Conservation (phyloP, 2,888 invertebrate genomes). For the Apodemia mormo region DNA sequence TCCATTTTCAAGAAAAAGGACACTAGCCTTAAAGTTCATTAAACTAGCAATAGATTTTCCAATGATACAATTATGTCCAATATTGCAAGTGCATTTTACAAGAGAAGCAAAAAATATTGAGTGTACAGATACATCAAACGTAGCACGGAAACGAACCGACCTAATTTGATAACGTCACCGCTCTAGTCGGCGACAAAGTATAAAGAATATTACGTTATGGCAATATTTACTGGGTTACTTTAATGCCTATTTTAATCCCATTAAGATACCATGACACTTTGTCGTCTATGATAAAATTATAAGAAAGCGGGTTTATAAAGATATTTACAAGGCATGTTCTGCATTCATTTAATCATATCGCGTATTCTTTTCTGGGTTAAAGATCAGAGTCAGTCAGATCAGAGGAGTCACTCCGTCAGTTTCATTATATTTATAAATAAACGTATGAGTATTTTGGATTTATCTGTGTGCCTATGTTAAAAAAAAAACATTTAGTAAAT, state of each 20-base stretch:
- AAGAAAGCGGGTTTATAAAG: background rate
- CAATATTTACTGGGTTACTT: background rate
- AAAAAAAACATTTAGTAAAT: too few relatives aligned
- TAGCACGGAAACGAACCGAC: background rate
- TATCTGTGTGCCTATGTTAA: too few relatives aligned
- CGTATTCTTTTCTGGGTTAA: too few relatives aligned
- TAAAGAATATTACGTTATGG: background rate
- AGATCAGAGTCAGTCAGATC: too few relatives aligned
- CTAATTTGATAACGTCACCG: constrained; percentile 4
- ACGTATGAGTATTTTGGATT: too few relatives aligned
- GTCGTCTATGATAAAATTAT: background rate
- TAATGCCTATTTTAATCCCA: background rate
- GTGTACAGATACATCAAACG: constrained; percentile 7
- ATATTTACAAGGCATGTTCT: too few relatives aligned
- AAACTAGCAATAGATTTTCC: background rate
- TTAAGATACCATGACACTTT: background rate
- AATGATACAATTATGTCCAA: constrained; percentile 2
- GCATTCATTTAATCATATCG: too few relatives aligned
- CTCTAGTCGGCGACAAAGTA: background rate
- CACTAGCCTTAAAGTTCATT: background rate
- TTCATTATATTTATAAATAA: too few relatives aligned
- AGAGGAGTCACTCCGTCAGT: too few relatives aligned
- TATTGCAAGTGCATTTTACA: constrained; percentile 2
- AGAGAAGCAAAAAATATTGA: constrained; percentile 7
- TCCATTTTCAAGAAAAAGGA: background rate